Evolutionary conservation across 2,113 vertebrate species (phyloP).

Genomic region (Arizona elegans): DNA sequence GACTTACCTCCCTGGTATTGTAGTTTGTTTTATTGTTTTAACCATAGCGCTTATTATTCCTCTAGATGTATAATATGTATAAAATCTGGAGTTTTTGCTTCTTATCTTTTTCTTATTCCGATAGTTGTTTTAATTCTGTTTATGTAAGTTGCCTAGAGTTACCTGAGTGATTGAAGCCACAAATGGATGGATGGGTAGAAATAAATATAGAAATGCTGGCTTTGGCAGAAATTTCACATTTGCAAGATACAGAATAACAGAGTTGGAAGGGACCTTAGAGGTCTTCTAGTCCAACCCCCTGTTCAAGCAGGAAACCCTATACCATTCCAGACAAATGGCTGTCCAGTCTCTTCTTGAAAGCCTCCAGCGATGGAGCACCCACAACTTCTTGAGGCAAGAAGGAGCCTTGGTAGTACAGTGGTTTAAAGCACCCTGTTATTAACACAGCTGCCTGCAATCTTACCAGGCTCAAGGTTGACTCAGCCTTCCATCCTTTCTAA

Average conservation of each 20-base stretch:
- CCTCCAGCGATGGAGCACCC: not conserved
- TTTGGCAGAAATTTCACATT: not conserved
- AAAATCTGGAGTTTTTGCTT: not conserved
- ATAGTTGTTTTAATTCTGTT: not conserved
- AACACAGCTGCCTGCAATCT: no score
- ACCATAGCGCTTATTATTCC: not conserved
- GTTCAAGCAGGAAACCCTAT: not conserved
- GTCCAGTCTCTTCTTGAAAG: not conserved
- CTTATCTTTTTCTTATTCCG: not conserved
- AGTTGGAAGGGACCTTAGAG: not conserved
- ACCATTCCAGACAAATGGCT: not conserved
- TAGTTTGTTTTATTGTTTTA: not conserved
- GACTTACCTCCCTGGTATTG: not conserved
- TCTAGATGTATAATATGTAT: not conserved
- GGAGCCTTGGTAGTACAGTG: no score
- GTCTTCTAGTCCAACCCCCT: not conserved
- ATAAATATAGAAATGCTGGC: not conserved
- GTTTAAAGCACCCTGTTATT: no score
- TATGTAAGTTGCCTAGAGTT: not conserved
- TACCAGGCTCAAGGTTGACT: no score
- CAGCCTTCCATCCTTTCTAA: no score
- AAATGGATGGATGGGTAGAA: not conserved
- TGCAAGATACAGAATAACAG: not conserved
- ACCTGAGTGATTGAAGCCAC: not conserved
- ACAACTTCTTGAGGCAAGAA: not conserved